Conservation (phyloP, 1,140 invertebrate species). For the Platorchestia sp. region DNA sequence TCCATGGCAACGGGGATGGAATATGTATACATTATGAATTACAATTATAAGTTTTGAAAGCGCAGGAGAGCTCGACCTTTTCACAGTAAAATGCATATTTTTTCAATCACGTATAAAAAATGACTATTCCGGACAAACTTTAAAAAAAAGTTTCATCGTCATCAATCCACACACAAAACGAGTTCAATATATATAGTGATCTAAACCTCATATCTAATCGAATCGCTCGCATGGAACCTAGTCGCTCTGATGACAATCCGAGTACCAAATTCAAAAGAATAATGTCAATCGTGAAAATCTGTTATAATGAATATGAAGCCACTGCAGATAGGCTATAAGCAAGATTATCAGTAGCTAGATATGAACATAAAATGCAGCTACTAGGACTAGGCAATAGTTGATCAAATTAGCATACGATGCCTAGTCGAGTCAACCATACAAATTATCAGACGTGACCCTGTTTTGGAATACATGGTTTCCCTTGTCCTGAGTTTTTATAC, state of each 20-base stretch:
- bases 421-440: neutral
- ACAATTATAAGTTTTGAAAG: neutral
- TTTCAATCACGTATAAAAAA: neutral
- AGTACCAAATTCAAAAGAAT: neutral
- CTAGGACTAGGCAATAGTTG: neutral
- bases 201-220: neutral
- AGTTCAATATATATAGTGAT: neutral
- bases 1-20: neutral
- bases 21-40: slow-evolving; percentile 11
- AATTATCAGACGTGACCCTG: neutral
- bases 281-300: neutral
- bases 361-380: neutral
- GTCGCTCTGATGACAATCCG: neutral
- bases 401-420: neutral
- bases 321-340: neutral
- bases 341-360: neutral
- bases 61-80: neutral
- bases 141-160: neutral
- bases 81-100: neutral
- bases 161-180: neutral
- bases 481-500: neutral
- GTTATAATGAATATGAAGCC: neutral
- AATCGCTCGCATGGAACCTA: neutral
- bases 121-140: neutral
- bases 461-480: neutral